Evolutionary conservation across 1,140 invertebrate genomes (phyloP).

Genomic region (Drosophila nebulosa): DNA sequence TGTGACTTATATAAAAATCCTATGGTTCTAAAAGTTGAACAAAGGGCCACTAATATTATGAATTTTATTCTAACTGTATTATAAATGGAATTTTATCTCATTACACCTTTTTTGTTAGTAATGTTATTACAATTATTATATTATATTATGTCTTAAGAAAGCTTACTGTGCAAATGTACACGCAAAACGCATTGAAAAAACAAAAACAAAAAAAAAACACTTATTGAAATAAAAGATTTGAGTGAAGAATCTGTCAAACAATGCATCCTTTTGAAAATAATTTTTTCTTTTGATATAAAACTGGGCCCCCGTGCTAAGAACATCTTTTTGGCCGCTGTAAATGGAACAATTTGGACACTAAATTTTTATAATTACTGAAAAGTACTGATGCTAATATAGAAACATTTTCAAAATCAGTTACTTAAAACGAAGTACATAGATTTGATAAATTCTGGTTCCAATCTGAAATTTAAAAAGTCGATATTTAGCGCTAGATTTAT

Average conservation of each 20-base stretch:
- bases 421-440: no score
- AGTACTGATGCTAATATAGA: no score
- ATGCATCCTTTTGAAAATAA: neutral
- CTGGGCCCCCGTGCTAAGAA: no score
- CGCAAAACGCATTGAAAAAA: conserved; percentile 72
- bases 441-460: no score
- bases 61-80: conserved; percentile 76
- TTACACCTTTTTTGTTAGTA: conserved; percentile 74
- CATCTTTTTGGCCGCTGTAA: no score
- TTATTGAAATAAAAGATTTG: conserved; percentile 68
- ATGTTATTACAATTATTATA: conserved; percentile 75
- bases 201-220: conserved; percentile 66
- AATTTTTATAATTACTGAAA: no score
- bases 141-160: conserved; percentile 59
- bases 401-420: no score
- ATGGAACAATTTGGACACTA: no score
- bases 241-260: conserved; percentile 40
- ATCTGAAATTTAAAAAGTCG: neutral
- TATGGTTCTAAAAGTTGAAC: conserved; percentile 51
- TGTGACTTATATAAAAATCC: conserved; percentile 47
- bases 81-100: conserved; percentile 58
- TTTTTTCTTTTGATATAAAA: no score
- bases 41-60: conserved; percentile 62
- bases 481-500: neutral
- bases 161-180: conserved; percentile 77